Evolutionary conservation across 2,113 vertebrate genomes (phyloP).

Genomic region (Aix galericulata): DNA sequence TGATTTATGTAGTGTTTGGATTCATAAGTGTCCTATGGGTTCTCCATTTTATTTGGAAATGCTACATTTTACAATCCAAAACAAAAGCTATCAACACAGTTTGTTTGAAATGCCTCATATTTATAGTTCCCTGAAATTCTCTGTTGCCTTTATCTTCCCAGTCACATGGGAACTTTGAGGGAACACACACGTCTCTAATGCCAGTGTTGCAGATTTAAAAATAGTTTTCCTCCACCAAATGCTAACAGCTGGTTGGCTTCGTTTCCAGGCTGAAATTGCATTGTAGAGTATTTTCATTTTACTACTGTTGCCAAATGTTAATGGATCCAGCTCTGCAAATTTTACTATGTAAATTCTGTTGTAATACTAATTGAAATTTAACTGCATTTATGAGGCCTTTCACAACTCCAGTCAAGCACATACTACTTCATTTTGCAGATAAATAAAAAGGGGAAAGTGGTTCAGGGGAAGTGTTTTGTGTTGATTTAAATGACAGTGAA

Average conservation of each 20-base stretch:
- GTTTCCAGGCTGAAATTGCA: constrained; percentile 45
- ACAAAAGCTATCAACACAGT: constrained; percentile 71
- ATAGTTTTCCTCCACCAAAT: constrained; percentile 26
- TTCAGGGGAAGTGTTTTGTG: not conserved
- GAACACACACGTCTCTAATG: constrained; percentile 35
- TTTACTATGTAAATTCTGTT: constrained; percentile 34
- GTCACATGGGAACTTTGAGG: constrained; percentile 36
- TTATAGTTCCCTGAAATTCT: constrained; percentile 59
- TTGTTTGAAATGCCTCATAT: constrained; percentile 60
- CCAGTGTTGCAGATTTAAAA: constrained; percentile 57
- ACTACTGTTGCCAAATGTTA: constrained; percentile 25
- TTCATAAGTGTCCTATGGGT: constrained; percentile 80
- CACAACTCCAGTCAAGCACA: not conserved
- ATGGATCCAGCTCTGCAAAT: constrained; percentile 1
- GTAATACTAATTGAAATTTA: not conserved
- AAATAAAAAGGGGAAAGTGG: not conserved
- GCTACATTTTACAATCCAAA: constrained; percentile 77
- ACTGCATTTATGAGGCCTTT: constrained; percentile 11
- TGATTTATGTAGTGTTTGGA: constrained; percentile 77
- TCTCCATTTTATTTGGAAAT: constrained; percentile 76
- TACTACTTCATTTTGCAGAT: not conserved
- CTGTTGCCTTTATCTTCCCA: constrained; percentile 32
- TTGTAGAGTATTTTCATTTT: not conserved
- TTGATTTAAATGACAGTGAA: not conserved
- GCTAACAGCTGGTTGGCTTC: constrained; percentile 58